Conservation (phyloP, 2,113 vertebrate species). For the Rhynchomys soricoides region DNA sequence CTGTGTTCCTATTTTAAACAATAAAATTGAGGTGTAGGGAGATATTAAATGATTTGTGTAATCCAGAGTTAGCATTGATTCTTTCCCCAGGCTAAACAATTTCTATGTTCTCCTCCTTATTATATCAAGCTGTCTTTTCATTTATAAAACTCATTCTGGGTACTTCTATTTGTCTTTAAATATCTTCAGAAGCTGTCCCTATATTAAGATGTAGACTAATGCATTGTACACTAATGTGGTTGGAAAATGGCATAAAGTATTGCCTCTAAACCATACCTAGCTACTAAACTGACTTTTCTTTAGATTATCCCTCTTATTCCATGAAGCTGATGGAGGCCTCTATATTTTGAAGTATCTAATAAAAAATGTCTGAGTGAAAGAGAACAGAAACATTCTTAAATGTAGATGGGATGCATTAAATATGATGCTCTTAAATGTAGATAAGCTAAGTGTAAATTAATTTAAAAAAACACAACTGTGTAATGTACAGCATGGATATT, state of each 20-base stretch:
- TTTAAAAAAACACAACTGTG: background rate
- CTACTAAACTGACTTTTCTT: background rate
- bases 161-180: background rate
- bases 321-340: background rate
- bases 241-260: background rate
- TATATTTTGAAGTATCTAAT: background rate
- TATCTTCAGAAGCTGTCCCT: background rate
- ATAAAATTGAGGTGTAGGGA: background rate
- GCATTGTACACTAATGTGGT: background rate
- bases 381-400: background rate
- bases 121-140: background rate
- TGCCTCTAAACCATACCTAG: background rate
- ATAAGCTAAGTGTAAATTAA: background rate
- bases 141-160: background rate
- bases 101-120: background rate
- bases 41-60: background rate
- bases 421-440: background rate
- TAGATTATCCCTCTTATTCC: fast-evolving
- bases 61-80: background rate
- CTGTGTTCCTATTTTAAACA: background rate
- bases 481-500: background rate
- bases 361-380: background rate
- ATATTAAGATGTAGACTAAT: background rate
- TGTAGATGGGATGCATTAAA: too few relatives aligned
- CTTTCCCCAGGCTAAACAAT: background rate